Conservation (phyloP, 2,797 vertebrate species). For the Enoplosus armatus region DNA sequence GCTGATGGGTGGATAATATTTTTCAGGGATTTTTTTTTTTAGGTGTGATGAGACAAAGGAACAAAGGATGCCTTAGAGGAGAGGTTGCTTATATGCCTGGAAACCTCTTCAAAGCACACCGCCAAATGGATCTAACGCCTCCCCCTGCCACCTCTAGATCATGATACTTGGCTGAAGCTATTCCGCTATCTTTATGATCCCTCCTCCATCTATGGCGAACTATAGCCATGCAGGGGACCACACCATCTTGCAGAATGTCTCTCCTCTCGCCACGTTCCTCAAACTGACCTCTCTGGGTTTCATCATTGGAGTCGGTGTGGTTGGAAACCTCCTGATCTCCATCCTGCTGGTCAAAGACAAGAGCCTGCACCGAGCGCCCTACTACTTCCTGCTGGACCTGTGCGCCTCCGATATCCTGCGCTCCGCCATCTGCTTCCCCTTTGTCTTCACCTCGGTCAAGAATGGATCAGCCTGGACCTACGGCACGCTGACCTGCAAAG, state of each 20-base stretch:
- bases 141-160: conserved; percentile 94
- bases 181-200: conserved; percentile 95
- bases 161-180: conserved; percentile 99
- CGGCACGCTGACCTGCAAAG: conserved; percentile 98
- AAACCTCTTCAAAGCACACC: conserved; percentile 97
- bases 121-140: conserved; percentile 96
- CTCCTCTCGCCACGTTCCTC: conserved; percentile 99
- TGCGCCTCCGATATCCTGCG: conserved; percentile 98
- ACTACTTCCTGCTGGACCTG: conserved; percentile 99
- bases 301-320: conserved; percentile 99
- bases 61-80: conserved; percentile 94
- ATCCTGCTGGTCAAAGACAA: conserved; percentile 99
- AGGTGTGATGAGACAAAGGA: conserved; percentile 98
- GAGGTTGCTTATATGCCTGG: conserved; percentile 92
- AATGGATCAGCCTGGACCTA: conserved; percentile 99
- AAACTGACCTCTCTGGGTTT: conserved; percentile 99
- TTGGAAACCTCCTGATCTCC: conserved; percentile 99
- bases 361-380: conserved; percentile 98
- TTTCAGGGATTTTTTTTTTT: conserved; percentile 90
- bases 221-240: conserved; percentile 99
- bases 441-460: conserved; percentile 99
- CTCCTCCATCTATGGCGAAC: conserved; percentile 99
- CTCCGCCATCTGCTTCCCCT: conserved; percentile 99
- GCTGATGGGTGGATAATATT: conserved; percentile 84
- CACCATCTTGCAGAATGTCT: conserved; percentile 99